Evolutionary conservation across 1,140 invertebrate genomes (phyloP).

Genomic region (Hylaeus anthracinus): DNA sequence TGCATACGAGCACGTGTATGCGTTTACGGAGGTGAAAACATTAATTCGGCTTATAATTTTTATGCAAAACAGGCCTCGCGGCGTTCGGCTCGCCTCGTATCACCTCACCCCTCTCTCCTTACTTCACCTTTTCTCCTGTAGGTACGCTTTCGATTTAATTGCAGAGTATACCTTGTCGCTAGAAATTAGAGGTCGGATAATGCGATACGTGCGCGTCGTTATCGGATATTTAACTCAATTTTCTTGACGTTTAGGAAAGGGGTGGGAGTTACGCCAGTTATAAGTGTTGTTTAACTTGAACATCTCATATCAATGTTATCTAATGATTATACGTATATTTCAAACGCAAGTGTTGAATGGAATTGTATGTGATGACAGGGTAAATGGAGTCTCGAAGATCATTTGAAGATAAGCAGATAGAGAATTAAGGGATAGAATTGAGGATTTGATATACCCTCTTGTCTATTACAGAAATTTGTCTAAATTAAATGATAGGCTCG

Average conservation of each 20-base stretch:
- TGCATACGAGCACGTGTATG: constrained; percentile 26
- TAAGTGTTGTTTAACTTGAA: neutral
- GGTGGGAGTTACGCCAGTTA: neutral
- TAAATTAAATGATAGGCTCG: too few species aligned
- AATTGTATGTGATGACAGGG: too few species aligned
- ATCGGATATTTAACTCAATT: constrained; percentile 29
- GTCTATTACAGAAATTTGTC: too few species aligned
- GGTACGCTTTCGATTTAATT: constrained; percentile 59
- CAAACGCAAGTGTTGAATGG: neutral
- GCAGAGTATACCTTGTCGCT: constrained; percentile 50
- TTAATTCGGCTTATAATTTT: constrained; percentile 70
- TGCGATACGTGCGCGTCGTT: neutral
- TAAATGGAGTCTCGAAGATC: too few species aligned
- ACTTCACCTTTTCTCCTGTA: constrained; percentile 7
- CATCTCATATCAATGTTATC: neutral
- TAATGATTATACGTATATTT: too few species aligned
- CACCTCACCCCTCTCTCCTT: neutral
- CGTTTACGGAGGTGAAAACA: constrained; percentile 65
- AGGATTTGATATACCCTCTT: too few species aligned
- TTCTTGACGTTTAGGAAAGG: neutral
- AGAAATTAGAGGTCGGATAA: constrained; percentile 26
- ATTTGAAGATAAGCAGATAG: too few species aligned
- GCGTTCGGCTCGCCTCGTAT: constrained; percentile 12
- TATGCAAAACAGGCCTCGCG: constrained; percentile 67
- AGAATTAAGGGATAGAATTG: too few species aligned